Percentiles rank a stretch among this genome's conserved stretches.
These are phyloP conservation scores for Acleris emargana DNA, from an alignment of 2,888 invertebrate genomes.

Conservation along the genomic window DNA sequence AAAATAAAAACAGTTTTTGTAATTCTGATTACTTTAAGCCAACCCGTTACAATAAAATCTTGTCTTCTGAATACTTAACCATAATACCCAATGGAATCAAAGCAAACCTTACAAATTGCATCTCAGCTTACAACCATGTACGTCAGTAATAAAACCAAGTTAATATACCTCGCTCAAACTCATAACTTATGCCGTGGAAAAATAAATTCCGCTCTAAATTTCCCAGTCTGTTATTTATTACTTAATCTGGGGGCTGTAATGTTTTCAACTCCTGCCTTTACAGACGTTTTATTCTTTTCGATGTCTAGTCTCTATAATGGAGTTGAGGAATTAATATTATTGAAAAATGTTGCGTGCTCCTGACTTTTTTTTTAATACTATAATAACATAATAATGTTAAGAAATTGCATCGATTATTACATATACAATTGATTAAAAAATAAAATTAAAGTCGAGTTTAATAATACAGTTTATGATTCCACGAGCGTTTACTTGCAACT, in stretches of 20 bases:
- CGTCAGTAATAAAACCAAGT: constrained; percentile 13
- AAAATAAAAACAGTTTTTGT: too few species aligned
- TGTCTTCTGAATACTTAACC: background rate
- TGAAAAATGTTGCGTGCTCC: constrained; percentile 1
- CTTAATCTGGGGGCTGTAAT: constrained; percentile 78
- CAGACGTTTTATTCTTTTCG: constrained; percentile 59
- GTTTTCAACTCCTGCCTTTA: constrained; percentile 67
- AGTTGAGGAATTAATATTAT: background rate
- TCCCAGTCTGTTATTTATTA: constrained; percentile 77
- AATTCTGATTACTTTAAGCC: too few species aligned
- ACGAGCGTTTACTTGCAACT: too few species aligned
- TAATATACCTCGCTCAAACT: constrained; percentile 50
- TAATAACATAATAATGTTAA: too few species aligned
- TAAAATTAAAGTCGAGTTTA: too few species aligned
- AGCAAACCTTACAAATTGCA: constrained; percentile 11
- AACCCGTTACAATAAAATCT: background rate
- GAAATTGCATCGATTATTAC: too few species aligned
- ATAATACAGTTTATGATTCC: too few species aligned
- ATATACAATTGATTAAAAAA: too few species aligned
- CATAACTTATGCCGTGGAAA: constrained; percentile 50
- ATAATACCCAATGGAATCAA: constrained; percentile 5
- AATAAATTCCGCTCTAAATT: constrained; percentile 77
- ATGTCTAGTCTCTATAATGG: constrained; percentile 37
- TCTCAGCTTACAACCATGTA: constrained; percentile 15
- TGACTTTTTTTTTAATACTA: background rate